Evolutionary conservation across 2,113 vertebrate species (phyloP), one percentile per base, ranked within the genome.

Genomic region (Odontesthes bonariensis): DNA sequence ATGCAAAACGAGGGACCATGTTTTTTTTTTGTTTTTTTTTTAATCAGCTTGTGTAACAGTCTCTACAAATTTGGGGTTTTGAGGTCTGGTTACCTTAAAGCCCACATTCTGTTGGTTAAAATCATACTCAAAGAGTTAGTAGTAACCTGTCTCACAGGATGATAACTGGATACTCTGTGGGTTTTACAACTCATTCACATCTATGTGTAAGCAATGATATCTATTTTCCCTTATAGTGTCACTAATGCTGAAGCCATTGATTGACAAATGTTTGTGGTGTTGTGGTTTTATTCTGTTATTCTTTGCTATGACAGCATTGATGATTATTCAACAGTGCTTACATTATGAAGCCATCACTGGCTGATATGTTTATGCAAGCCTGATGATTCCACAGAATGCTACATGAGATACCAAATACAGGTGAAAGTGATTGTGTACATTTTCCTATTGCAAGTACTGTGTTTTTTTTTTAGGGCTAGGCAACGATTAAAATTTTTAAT

Each of bases 331-430:
- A 10, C 35, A 38, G 35, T 38, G 35, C 35, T 38, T 10, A 38
- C 5, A 44, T 14, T 38, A 79, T 83, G 75, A 87, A 16, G 75
- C 81, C 66, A 35, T 49, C 8, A 22, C 1, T 46, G 77, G 84
- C 75, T 67, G 79, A 88, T 66, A 31, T 58, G 33, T 35, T 40
- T 13, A 22, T 59, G 44, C 8, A 33, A 61, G 44, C 32, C 16
- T 17, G 5, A 1, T 23, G 14, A 20, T 47, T 3, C 35, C 27
- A 52, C 38, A 13, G 2, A 59, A 40, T 9, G 23, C 54, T 62
- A 35, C 8, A 11, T 61, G 3, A 27, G 47, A 69, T 42, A 75
- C 8, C 13, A 16, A 44, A 44, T 44, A 44, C 14, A 14, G 42
- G 42, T 44, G 6, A 49, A 49, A 49, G 17, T 49, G 46, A 17